A percentile compares a stretch with the other conserved stretches of the same genome.
phyloP scores from a whole-genome alignment of 2,113 vertebrate species.

The Neofelis nebulosa region DNA sequence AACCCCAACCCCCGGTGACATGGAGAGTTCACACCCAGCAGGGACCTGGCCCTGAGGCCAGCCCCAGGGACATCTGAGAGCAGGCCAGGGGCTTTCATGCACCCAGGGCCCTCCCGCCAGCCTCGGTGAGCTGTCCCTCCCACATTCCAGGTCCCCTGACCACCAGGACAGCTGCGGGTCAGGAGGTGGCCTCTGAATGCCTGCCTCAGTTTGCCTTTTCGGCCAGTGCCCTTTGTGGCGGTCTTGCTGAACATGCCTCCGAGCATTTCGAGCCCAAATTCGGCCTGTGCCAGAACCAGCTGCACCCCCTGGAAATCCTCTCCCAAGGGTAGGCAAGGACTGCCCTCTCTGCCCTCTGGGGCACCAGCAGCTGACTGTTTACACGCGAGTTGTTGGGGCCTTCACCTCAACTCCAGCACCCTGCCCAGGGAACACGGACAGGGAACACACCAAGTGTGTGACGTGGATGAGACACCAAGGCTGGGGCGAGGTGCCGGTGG shows the following conservation, averaged over 20 bases:
- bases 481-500: background rate
- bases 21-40: background rate
- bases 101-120: rapidly evolving
- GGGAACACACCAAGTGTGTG: background rate
- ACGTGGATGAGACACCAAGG: background rate
- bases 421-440: rapidly evolving
- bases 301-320: no score
- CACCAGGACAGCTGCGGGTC: background rate
- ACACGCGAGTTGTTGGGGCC: no score
- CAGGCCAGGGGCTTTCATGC: rapidly evolving
- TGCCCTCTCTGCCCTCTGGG: background rate
- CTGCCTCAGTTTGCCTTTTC: background rate
- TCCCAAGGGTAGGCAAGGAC: no score
- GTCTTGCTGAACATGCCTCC: background rate
- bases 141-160: background rate
- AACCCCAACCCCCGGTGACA: background rate
- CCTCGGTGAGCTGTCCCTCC: background rate
- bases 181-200: background rate
- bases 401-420: background rate
- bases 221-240: background rate
- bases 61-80: background rate
- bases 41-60: background rate
- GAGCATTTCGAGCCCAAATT: background rate
- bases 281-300: background rate
- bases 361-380: background rate